Evolutionary conservation across 2,888 invertebrate species (phyloP).

Genomic region (Netelia fuscicornis): DNA sequence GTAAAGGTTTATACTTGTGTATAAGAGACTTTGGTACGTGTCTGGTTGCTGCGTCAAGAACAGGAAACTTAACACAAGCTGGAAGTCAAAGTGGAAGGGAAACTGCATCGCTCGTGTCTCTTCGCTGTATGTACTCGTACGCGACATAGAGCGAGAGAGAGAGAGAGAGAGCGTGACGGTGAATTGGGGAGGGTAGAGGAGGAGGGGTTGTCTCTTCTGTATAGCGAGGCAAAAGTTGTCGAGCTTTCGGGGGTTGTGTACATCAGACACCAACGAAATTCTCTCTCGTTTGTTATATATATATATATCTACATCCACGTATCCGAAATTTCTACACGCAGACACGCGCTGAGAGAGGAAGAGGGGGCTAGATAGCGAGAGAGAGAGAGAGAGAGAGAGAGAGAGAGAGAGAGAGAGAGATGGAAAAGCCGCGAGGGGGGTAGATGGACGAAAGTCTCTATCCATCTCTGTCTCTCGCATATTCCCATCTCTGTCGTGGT

Average conservation of each 20-base stretch:
- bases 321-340: constrained; percentile 53
- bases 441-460: constrained; percentile 49
- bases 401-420: neutral
- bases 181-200: neutral
- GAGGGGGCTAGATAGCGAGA: too few relatives aligned
- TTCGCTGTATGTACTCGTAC: neutral
- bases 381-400: neutral
- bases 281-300: constrained; percentile 7
- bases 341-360: constrained; percentile 1
- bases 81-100: constrained; percentile 60
- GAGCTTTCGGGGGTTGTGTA: constrained; percentile 50
- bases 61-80: constrained; percentile 62
- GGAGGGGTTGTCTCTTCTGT: constrained; percentile 7
- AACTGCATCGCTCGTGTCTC: constrained; percentile 35
- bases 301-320: neutral
- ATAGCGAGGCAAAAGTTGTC: constrained; percentile 51
- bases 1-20: neutral
- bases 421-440: constrained; percentile 30
- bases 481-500: constrained; percentile 54
- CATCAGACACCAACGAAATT: constrained; percentile 48
- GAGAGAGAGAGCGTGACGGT: neutral
- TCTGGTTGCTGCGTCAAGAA: constrained; percentile 43
- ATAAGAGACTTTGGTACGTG: constrained; percentile 25
- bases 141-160: neutral
- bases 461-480: constrained; percentile 12